These are phyloP conservation scores for Puffinus mauretanicus DNA, from an alignment of 2,113 vertebrate species.

Conservation along the genomic window DNA sequence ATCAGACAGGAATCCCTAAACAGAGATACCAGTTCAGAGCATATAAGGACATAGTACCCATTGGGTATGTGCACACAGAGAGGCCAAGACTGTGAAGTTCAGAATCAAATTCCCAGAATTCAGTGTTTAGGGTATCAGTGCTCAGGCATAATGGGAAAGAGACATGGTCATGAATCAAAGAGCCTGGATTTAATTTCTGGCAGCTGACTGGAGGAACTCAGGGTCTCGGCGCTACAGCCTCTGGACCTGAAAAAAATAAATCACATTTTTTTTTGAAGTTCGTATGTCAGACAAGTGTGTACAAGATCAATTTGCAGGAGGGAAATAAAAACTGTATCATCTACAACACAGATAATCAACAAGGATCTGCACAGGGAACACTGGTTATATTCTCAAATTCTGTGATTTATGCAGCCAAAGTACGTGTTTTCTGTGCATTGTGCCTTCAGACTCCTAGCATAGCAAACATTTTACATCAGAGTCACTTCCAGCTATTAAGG, in stretches of 20 bases:
- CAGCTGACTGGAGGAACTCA: not conserved
- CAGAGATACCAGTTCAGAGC: not conserved
- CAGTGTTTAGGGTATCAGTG: not conserved
- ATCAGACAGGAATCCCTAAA: constrained; percentile 6
- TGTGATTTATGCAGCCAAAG: not conserved
- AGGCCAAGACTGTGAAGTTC: not conserved
- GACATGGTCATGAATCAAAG: not conserved
- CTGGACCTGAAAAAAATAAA: not conserved
- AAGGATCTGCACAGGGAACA: not conserved
- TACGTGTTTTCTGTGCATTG: not conserved
- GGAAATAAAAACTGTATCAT: not conserved
- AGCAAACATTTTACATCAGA: not conserved
- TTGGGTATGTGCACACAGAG: not conserved
- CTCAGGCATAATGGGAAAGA: not conserved
- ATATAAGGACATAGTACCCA: not conserved
- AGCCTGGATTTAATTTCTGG: not conserved
- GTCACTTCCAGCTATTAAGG: not conserved
- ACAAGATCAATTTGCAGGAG: not conserved
- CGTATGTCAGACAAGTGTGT: not conserved
- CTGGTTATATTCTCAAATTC: not conserved
- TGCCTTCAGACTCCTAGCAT: not conserved
- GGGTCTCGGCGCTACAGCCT: not conserved
- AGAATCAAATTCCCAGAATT: constrained; percentile 36
- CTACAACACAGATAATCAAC: not conserved
- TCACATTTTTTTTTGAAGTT: not conserved